Percentiles rank a stretch among this genome's conserved stretches.
Evolutionary conservation across 2,113 vertebrate species (phyloP).

Genomic region (Trichechus manatus): DNA sequence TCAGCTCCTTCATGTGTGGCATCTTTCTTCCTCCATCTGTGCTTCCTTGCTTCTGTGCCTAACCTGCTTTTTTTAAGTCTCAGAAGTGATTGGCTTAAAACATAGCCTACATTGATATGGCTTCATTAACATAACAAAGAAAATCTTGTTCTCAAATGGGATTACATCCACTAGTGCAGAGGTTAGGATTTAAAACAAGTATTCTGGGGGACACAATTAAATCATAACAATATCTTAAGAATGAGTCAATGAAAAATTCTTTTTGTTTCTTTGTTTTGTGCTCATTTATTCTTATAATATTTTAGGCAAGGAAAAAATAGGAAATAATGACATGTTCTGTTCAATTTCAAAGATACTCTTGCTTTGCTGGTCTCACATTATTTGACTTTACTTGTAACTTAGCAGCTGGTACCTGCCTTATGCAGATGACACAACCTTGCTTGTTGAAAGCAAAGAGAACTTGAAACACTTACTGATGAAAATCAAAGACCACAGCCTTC

Average conservation of each 20-base stretch:
- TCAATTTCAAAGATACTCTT: background rate
- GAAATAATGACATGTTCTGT: background rate
- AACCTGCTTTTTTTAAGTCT: background rate
- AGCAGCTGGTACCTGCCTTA: background rate
- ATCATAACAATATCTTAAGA: background rate
- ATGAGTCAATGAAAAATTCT: conserved; percentile 23
- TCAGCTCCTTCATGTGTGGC: background rate
- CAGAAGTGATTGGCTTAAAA: too few relatives aligned
- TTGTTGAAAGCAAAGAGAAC: too few relatives aligned
- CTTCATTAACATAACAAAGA: too few relatives aligned
- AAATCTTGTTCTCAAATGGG: too few relatives aligned
- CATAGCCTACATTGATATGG: too few relatives aligned
- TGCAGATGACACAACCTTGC: too few relatives aligned
- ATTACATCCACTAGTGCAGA: too few relatives aligned
- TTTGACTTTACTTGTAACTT: background rate
- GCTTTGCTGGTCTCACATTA: background rate
- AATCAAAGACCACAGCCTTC: too few relatives aligned
- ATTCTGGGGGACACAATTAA: too few relatives aligned
- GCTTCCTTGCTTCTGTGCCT: background rate
- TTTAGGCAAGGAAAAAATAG: background rate
- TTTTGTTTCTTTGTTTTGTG: background rate
- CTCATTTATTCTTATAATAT: background rate
- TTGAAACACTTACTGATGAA: too few relatives aligned
- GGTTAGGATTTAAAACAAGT: too few relatives aligned
- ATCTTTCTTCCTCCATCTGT: background rate